Conservation (phyloP, 2,888 invertebrate genomes). For the Acanthosoma haemorrhoidale region DNA sequence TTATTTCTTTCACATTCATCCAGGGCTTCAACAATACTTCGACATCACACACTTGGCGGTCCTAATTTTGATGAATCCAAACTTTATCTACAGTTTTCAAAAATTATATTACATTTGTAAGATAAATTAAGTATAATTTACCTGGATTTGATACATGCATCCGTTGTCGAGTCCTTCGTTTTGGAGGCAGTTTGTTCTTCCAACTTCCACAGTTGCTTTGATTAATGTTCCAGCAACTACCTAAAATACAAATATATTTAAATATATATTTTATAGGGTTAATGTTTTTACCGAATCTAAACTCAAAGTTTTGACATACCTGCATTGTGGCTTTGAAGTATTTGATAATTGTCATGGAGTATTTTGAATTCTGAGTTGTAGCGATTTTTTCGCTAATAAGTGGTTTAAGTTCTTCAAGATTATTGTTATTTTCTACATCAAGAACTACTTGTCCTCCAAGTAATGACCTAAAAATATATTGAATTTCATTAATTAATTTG, state of each 20-base stretch:
- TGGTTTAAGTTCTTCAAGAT: neutral
- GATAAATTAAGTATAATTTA: neutral
- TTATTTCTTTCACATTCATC: neutral
- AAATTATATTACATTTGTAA: neutral
- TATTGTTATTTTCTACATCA: neutral
- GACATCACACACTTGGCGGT: neutral
- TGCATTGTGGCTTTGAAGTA: neutral
- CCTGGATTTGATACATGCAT: neutral
- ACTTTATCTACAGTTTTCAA: neutral
- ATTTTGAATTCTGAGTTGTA: neutral
- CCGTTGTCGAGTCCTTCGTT: neutral
- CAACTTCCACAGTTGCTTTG: neutral
- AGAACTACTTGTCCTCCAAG: neutral
- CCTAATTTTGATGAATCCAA: neutral
- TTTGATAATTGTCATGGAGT: neutral
- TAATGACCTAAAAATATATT: neutral
- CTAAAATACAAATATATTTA: no score
- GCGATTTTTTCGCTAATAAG: neutral
- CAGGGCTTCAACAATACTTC: neutral
- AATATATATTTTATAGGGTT: no score
- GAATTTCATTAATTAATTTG: no score
- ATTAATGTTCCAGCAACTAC: neutral
- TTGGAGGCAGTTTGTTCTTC: neutral
- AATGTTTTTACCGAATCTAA: no score
- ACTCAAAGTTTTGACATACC: neutral